A percentile compares a stretch with the other conserved stretches of the same genome.
phyloP scores from a whole-genome alignment of 2,113 vertebrate species.

The Platichthys flesus region DNA sequence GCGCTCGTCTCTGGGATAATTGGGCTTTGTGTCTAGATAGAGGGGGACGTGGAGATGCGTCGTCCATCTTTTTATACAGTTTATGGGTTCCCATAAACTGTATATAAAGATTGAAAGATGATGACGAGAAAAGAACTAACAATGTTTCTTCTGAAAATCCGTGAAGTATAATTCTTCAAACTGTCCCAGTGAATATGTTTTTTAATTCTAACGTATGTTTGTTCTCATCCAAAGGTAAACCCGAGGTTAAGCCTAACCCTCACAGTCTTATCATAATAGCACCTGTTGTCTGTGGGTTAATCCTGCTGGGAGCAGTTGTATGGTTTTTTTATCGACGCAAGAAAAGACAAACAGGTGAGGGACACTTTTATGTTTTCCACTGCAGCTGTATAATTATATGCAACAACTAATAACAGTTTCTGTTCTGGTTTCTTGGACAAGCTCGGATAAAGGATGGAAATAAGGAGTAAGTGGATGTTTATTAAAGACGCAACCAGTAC shows the following conservation, averaged over 20 bases:
- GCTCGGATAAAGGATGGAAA: accelerated
- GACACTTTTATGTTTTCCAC: background rate
- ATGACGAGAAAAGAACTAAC: background rate
- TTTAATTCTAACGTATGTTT: conserved; percentile 6
- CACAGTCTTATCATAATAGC: accelerated
- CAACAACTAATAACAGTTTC: background rate
- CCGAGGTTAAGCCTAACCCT: accelerated
- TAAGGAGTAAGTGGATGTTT: conserved; percentile 23
- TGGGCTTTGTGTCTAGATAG: too few species aligned
- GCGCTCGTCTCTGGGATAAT: too few species aligned
- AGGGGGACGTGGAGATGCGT: too few species aligned
- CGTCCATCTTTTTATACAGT: too few species aligned
- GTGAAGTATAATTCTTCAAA: too few species aligned
- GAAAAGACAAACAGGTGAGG: conserved; percentile 24
- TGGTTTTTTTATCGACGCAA: accelerated
- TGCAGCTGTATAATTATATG: background rate
- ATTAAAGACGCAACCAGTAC: background rate
- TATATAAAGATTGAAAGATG: too few species aligned
- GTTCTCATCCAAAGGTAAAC: conserved; percentile 33
- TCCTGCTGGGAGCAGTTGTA: accelerated
- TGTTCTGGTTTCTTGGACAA: conserved; percentile 13
- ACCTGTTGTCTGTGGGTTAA: background rate
- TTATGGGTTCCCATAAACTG: too few species aligned
- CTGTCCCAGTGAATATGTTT: background rate
- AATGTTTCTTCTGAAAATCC: too few species aligned